Conservation (phyloP, 2,888 invertebrate species). For the Aelia acuminata region DNA sequence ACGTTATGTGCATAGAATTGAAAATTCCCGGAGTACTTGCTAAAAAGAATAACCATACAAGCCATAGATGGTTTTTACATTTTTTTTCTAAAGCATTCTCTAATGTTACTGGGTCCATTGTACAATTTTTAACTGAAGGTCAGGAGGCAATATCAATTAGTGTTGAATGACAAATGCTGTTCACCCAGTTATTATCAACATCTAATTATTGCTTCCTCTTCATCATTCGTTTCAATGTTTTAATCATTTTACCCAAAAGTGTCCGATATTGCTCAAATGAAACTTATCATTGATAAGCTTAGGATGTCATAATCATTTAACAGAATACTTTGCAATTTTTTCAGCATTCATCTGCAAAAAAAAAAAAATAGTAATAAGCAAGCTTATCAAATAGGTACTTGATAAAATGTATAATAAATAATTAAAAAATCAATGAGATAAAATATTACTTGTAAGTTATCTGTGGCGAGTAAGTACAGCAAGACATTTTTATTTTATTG, state of each 20-base stretch:
- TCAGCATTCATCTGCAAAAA: background rate
- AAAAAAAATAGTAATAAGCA: background rate
- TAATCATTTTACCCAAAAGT: background rate
- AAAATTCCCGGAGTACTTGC: conserved; percentile 63
- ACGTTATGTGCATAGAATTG: conserved; percentile 70
- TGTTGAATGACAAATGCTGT: background rate
- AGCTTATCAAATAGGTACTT: background rate
- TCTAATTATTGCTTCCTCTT: background rate
- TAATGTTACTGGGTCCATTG: conserved; percentile 58
- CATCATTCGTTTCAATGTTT: background rate
- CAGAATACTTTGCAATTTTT: background rate
- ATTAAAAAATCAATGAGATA: too few relatives aligned
- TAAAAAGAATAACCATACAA: conserved; percentile 61
- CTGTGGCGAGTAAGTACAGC: too few relatives aligned
- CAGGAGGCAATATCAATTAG: conserved; percentile 10
- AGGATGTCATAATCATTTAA: background rate
- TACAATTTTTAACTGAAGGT: background rate
- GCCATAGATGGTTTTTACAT: conserved; percentile 62
- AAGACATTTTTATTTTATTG: background rate
- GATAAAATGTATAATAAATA: background rate
- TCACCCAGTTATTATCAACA: background rate
- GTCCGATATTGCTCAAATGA: background rate
- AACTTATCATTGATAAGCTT: background rate
- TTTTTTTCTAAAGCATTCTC: conserved; percentile 61
- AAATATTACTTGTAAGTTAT: too few relatives aligned